Evolutionary conservation across 2,113 vertebrate genomes (phyloP), one percentile per base, ranked within the genome.

Genomic region (Petrocephalus zakoni): DNA sequence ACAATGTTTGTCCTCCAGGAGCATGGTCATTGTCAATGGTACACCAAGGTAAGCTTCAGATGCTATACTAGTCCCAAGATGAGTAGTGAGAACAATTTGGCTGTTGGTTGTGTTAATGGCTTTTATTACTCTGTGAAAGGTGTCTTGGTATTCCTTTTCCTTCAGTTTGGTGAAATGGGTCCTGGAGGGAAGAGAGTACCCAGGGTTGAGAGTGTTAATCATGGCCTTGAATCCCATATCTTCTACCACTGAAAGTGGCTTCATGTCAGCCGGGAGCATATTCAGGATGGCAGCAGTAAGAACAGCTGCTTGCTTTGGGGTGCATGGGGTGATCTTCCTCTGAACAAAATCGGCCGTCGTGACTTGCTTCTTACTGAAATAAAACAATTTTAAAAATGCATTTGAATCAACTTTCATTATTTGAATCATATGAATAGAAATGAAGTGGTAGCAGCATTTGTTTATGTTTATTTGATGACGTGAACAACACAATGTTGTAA

Each of bases 221-320:
- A 88, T 90, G 61, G 9, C 42, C 61, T 13, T 87, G 19, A 89
- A 93, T 0, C 91, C 89, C 22, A 83, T 42, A 87, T 91, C 90
- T 87, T 91, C 90, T 46, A 89, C 85, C 91, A 88, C 58, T 81
- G 89, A 90, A 22, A 90, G 88, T 58, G 89, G 86, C 22, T 87
- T 52, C 87, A 78, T 90, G 85, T 90, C 81, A 22, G 25, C 46
- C 25, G 46, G 5, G 1, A 86, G 34, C 85, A 86, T 86, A 10
- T 86, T 58, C 5, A 86, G 34, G 53, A 86, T 37, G 15, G n/a
- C 19, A 42, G 46, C 85, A 8, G 55, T 87, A 25, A 87, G 19
- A 61, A 87, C 55, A 46, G 17, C 55, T 87, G 53, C 55, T 61
- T 87, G 53, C 85, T 61, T 9, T 34, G 52, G 53, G 42, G 53